These are phyloP conservation scores for Agonum fuliginosum DNA, from an alignment of 2,888 invertebrate species.

Conservation along the genomic window DNA sequence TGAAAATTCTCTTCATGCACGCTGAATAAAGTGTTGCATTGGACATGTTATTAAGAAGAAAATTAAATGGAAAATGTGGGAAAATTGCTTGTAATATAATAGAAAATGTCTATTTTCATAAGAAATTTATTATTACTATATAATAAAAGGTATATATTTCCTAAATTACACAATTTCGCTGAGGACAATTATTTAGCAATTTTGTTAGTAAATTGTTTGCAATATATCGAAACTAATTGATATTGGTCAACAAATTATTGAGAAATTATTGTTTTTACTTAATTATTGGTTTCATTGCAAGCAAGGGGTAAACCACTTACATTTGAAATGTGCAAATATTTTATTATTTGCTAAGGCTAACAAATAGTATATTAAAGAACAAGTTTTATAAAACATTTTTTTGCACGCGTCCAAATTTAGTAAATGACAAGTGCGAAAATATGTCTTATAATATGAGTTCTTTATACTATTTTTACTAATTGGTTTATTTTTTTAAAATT, in stretches of 20 bases:
- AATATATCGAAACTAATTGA: neutral
- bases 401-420: too few relatives aligned
- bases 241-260: neutral
- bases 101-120: neutral
- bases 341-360: too few relatives aligned
- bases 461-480: too few relatives aligned
- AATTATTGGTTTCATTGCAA: neutral
- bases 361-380: too few relatives aligned
- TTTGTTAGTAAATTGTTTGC: neutral
- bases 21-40: neutral
- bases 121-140: slow-evolving; percentile 18
- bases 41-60: slow-evolving; percentile 5
- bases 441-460: too few relatives aligned
- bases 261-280: neutral
- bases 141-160: slow-evolving; percentile 1
- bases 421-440: too few relatives aligned
- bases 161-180: neutral
- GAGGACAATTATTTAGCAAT: neutral
- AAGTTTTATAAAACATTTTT: too few relatives aligned
- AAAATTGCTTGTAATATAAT: neutral
- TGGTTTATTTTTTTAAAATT: too few relatives aligned
- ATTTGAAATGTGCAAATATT: too few relatives aligned
- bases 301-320: too few relatives aligned
- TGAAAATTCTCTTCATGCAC: slow-evolving; percentile 12
- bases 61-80: slow-evolving; percentile 27